Conservation (phyloP, 2,888 invertebrate species). For the Nomada goodeniana region DNA sequence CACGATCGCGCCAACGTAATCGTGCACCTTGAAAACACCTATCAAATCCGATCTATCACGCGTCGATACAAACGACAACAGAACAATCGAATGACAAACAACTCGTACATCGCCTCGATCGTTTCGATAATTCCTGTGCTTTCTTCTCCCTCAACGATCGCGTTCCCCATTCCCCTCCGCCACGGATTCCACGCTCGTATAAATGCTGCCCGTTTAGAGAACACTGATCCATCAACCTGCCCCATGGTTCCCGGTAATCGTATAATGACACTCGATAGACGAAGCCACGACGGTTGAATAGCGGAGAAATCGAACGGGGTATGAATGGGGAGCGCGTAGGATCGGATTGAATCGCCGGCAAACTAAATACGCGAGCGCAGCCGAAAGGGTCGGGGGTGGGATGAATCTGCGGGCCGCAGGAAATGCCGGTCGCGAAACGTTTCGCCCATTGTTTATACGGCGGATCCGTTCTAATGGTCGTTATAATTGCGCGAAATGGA, state of each 20-base stretch:
- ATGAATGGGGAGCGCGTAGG: neutral
- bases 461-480: conserved; percentile 48
- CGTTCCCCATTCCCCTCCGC: no score
- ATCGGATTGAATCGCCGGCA: conserved; percentile 1
- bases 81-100: no score
- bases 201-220: conserved; percentile 20
- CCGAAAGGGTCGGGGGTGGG: neutral
- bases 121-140: no score
- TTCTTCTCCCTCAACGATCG: no score
- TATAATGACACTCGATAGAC: conserved; percentile 35
- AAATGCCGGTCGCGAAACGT: conserved; percentile 37
- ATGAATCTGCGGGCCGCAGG: conserved; percentile 20
- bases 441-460: conserved; percentile 42
- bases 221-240: neutral
- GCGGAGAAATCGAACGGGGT: neutral
- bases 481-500: conserved; percentile 45
- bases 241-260: conserved; percentile 1
- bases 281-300: conserved; percentile 14
- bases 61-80: no score
- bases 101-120: no score
- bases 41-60: no score
- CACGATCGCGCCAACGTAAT: no score
- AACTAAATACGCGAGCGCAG: conserved; percentile 23
- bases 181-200: neutral
- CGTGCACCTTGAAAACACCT: no score